phyloP scores from a whole-genome alignment of 2,888 invertebrate genomes.

The Hermaeophaga mercurialis region DNA sequence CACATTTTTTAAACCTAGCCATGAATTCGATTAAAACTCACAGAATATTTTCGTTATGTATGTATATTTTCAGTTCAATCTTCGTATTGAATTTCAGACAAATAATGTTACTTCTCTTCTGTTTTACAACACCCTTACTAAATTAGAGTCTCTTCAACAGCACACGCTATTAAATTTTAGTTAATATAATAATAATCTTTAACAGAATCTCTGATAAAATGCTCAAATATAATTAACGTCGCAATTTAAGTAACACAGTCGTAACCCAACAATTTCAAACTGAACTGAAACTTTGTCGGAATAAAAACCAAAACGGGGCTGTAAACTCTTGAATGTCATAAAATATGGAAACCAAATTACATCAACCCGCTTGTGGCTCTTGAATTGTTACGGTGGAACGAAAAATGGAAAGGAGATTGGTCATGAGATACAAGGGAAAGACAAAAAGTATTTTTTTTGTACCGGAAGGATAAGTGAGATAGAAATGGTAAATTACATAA shows the following conservation, averaged over 20 bases:
- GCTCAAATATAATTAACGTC: not conserved
- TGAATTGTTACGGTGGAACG: not conserved
- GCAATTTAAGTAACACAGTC: not conserved
- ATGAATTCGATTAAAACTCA: no score
- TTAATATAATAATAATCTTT: not conserved
- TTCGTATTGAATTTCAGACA: no score
- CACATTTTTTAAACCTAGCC: no score
- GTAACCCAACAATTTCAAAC: not conserved
- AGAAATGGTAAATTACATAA: no score
- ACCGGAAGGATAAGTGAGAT: no score
- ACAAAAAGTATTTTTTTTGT: no score
- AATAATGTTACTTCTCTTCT: no score
- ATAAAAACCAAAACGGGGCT: not conserved
- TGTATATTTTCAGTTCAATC: no score
- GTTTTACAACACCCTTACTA: no score
- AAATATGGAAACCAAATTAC: slow-evolving; percentile 7
- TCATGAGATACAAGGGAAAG: not conserved
- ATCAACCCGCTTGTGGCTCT: not conserved
- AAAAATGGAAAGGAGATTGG: not conserved
- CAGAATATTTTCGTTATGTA: no score
- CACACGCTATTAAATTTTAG: not conserved
- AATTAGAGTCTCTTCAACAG: no score
- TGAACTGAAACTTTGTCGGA: not conserved
- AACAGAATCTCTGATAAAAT: not conserved
- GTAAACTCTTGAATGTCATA: slow-evolving; percentile 5